Percentiles rank a stretch among this genome's conserved stretches.
Evolutionary conservation across 1,140 invertebrate species (phyloP).

Genomic region (Cotesia vestalis): DNA sequence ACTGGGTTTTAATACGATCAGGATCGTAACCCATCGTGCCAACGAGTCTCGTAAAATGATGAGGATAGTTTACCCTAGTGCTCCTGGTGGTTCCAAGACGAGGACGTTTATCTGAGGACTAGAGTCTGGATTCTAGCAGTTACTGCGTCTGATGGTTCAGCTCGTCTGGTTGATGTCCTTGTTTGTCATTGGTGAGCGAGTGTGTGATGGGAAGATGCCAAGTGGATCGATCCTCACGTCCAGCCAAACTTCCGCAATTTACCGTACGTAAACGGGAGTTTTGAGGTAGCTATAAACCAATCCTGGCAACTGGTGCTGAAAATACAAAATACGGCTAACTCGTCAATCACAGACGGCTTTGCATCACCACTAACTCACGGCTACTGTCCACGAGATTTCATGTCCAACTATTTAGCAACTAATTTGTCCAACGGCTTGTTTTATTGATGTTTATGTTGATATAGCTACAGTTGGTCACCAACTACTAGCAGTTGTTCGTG

Average conservation of each 20-base stretch:
- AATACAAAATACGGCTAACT: not conserved
- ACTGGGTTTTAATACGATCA: slow-evolving; percentile 10
- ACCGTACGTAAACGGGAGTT: not conserved
- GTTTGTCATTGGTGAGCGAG: not conserved
- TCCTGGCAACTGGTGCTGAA: not conserved
- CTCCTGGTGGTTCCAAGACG: slow-evolving; percentile 24
- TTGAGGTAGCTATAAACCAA: slow-evolving; percentile 1
- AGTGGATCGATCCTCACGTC: slow-evolving; percentile 7
- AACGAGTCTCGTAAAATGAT: slow-evolving; percentile 28
- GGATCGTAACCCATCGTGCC: slow-evolving; percentile 24
- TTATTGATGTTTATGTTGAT: no score
- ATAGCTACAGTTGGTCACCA: no score
- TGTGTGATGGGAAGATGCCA: not conserved
- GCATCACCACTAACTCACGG: not conserved
- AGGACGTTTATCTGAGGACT: not conserved
- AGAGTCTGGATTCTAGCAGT: no score
- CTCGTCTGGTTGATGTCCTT: not conserved
- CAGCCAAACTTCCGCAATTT: slow-evolving; percentile 11
- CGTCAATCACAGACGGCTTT: not conserved
- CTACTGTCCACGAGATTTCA: not conserved
- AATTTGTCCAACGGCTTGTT: not conserved
- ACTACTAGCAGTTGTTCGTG: no score
- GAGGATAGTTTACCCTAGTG: not conserved
- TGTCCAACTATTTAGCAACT: not conserved
- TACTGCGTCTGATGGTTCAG: no score